Evolutionary conservation across 2,113 vertebrate genomes (phyloP).

Genomic region (Hippocampus barbouri): DNA sequence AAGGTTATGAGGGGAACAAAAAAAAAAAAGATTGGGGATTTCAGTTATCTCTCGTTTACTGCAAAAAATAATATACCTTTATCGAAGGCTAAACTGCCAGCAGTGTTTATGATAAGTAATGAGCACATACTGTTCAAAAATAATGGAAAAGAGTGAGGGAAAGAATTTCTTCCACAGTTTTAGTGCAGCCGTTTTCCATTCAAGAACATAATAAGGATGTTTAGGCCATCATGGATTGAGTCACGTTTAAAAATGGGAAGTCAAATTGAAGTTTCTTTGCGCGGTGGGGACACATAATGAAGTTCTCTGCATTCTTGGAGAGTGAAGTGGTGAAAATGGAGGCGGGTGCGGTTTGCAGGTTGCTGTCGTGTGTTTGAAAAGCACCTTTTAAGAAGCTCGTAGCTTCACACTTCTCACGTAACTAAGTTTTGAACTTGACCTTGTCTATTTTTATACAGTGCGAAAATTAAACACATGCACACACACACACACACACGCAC

Average conservation of each 20-base stretch:
- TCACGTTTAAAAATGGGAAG: conserved; percentile 46
- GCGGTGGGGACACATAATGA: conserved; percentile 48
- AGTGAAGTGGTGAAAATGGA: conserved; percentile 18
- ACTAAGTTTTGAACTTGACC: background rate
- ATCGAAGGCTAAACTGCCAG: conserved; percentile 51
- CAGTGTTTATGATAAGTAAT: conserved; percentile 68
- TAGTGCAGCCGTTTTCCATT: conserved; percentile 58
- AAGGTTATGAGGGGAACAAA: conserved; percentile 43
- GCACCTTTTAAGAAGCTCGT: background rate
- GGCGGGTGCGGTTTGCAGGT: too few species aligned
- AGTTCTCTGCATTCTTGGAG: conserved; percentile 27
- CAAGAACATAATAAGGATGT: conserved; percentile 55
- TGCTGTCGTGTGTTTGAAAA: background rate
- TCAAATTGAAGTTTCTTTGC: conserved; percentile 57
- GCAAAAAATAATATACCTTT: conserved; percentile 61
- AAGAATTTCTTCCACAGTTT: conserved; percentile 61
- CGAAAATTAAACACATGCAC: too few species aligned
- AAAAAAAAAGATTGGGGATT: conserved; percentile 63
- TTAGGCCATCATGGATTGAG: conserved; percentile 51
- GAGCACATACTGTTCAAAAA: conserved; percentile 62
- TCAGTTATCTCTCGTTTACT: conserved; percentile 74
- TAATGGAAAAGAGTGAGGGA: conserved; percentile 53
- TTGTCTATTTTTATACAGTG: background rate
- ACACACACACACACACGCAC: too few species aligned
- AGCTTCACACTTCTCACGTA: background rate